phyloP scores from a whole-genome alignment of 1,140 invertebrate genomes.

The Brevipalpus yothersi region DNA sequence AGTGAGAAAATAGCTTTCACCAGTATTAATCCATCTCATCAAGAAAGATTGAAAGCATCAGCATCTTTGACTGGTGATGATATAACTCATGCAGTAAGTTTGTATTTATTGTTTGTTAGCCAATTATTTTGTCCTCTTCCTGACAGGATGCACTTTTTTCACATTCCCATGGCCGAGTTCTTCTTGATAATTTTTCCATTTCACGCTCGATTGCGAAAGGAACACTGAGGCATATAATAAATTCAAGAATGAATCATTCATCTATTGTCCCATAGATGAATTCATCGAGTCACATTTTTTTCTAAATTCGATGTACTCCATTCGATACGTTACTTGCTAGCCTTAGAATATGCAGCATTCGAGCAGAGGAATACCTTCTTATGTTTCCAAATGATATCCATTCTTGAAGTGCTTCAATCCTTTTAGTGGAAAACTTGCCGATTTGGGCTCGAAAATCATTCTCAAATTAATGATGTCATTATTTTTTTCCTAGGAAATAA shows the following conservation, averaged over 20 bases:
- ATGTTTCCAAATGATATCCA: not conserved
- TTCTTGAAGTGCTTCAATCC: not conserved
- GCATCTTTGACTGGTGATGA: conserved; percentile 67
- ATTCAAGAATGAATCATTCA: too few species aligned
- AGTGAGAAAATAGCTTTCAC: conserved; percentile 67
- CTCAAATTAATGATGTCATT: not conserved
- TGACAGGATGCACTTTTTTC: too few species aligned
- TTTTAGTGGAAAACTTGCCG: not conserved
- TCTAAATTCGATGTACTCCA: too few species aligned
- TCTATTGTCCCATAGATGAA: too few species aligned
- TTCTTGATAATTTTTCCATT: too few species aligned
- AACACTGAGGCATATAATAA: too few species aligned
- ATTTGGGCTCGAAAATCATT: not conserved
- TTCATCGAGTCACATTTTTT: too few species aligned
- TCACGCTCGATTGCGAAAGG: too few species aligned
- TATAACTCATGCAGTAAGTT: conserved; percentile 44
- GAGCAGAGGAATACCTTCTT: conserved; percentile 10
- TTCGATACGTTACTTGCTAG: conserved; percentile 25
- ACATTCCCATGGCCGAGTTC: too few species aligned
- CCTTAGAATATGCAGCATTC: not conserved
- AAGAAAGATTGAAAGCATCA: conserved; percentile 70
- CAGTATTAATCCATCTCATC: conserved; percentile 16
- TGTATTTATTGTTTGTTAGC: not conserved
- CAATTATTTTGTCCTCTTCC: too few species aligned
- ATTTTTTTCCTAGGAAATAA: conserved; percentile 42